phyloP scores from a whole-genome alignment of 2,797 vertebrate genomes.

The Tangara arthus region DNA sequence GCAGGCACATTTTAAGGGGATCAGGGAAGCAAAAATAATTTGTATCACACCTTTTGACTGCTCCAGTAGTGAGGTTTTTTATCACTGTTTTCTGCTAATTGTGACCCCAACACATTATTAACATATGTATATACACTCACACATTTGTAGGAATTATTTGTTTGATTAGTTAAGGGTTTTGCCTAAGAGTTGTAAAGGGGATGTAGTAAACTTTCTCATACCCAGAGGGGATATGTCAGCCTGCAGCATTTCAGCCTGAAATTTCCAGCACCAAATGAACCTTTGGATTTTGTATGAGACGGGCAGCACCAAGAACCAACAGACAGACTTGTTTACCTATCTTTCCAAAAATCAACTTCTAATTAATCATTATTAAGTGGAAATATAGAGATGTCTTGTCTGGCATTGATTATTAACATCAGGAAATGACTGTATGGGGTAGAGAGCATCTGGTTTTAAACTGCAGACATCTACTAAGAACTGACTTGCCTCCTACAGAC shows the following conservation, averaged over 20 bases:
- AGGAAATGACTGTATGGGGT: neutral
- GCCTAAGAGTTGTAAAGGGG: neutral
- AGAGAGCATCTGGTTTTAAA: neutral
- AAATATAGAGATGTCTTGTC: neutral
- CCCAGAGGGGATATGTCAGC: neutral
- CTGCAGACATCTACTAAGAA: neutral
- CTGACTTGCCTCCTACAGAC: rapidly evolving
- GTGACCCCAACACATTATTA: too few species aligned
- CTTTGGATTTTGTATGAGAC: neutral
- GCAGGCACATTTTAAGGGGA: neutral
- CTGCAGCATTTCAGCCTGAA: neutral
- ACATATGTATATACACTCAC: rapidly evolving
- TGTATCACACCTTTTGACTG: neutral
- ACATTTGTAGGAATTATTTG: neutral
- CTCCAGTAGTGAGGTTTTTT: neutral
- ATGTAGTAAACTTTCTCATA: neutral
- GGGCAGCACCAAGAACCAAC: neutral
- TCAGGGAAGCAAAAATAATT: neutral
- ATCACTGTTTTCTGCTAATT: neutral
- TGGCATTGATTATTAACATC: neutral
- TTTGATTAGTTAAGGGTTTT: neutral
- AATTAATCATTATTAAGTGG: neutral
- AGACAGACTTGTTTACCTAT: neutral
- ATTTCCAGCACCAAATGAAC: neutral
- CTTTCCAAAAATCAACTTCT: neutral